phyloP scores from a whole-genome alignment of 2,113 vertebrate genomes.

The Myrmecobius fasciatus region DNA sequence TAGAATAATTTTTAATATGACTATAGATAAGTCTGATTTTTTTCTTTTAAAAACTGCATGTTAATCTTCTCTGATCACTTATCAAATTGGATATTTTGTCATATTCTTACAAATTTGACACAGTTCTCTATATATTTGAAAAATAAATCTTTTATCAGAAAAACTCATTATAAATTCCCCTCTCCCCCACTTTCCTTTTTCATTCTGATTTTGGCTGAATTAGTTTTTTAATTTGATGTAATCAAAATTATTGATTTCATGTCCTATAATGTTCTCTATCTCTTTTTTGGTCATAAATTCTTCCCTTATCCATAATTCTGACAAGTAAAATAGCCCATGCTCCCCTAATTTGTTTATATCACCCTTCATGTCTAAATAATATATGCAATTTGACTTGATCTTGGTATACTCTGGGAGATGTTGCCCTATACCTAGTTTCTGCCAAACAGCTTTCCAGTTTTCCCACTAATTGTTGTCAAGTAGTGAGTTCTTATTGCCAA shows the following conservation, averaged over 20 bases:
- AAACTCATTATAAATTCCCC: background rate
- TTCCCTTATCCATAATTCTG: background rate
- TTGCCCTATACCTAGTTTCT: background rate
- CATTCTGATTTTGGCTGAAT: background rate
- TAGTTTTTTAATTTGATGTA: background rate
- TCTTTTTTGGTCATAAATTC: background rate
- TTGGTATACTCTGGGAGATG: background rate
- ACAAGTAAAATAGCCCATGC: background rate
- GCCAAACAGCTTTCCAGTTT: background rate
- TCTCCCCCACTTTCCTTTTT: background rate
- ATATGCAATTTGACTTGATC: background rate
- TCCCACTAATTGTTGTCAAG: background rate
- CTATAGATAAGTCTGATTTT: background rate
- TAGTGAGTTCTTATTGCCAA: background rate
- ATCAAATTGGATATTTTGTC: background rate
- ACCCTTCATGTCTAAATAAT: background rate
- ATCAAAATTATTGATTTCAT: background rate
- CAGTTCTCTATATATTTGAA: background rate
- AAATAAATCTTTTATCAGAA: background rate
- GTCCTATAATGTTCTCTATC: background rate
- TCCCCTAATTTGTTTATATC: background rate
- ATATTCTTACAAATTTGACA: background rate
- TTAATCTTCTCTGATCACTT: background rate
- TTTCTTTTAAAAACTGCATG: background rate
- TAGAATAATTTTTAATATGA: background rate